Base-by-base conservation (phyloP, 2,888 invertebrate species). In the Hydroisotoma schaefferi region DNA sequence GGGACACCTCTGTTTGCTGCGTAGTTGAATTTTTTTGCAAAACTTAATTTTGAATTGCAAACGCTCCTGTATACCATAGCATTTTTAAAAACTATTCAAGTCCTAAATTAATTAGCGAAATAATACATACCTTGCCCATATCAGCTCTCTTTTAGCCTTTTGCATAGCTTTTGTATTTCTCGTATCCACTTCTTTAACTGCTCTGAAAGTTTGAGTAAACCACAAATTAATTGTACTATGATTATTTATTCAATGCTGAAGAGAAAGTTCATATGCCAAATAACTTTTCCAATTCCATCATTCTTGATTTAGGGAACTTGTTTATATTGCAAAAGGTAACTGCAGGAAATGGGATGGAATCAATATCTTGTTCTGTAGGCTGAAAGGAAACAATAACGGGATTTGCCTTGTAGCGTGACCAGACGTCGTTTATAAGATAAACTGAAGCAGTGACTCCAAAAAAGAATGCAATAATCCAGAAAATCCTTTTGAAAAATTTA, bases 321-420 rank as follows among this genome's bases (percentile, higher is more conserved):
- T 71, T 71, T 26, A 64, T 67, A 27, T 71, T 71, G 37, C 71
- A 71, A 43, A 71, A 56, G 0, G 71, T 71, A 2, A 71, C 55
- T 6, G 69, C 71, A 23, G 71, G 71, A 60, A 69, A 71, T 33
- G 71, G 69, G 18, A 71, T 65, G 12, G 62, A 55, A 18, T 59
- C 59, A 20, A 64, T 57, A 12, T 58, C 59, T 8, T 55, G 58
- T 43, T 71, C 71, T 15, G 57, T 44, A 2, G 71, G 68, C 26
- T 67, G 62, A 40, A 71, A 71, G 1, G 67, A 61, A 1, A 69
- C 66, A 44, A 71, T 68, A 2, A 71, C 69, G 10, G 71, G 71
- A 53, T 57, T 68, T 18, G 25, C 29, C n/a, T 65, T 55, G 56
- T 68, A 71, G 27, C 66, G 54, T 15, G 60, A 29, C 62, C 62